phyloP scores from a whole-genome alignment of 2,797 vertebrate species.

The Pempheris klunzingeri region DNA sequence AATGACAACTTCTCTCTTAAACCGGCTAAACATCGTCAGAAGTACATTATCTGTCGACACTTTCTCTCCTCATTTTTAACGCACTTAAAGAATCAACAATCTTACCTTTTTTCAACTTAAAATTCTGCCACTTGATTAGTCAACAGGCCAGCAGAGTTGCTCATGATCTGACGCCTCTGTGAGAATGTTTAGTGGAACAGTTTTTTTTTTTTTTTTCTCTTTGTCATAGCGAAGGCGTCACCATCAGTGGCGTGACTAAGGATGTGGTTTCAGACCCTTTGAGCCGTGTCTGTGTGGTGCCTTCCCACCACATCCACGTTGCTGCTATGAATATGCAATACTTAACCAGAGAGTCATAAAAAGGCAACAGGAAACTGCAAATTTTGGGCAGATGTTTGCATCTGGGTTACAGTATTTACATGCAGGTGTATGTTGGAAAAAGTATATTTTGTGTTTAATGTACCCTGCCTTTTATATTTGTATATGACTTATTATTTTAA shows the following conservation, averaged over 20 bases:
- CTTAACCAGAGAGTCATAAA: constrained; percentile 1
- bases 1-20: background rate
- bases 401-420: too few relatives aligned
- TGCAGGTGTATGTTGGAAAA: too few relatives aligned
- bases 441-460: too few relatives aligned
- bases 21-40: background rate
- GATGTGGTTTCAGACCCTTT: constrained; percentile 70
- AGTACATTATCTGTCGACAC: fast-evolving
- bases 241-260: constrained; percentile 48
- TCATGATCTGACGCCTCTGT: constrained; percentile 2
- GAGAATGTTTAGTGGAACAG: constrained; percentile 48
- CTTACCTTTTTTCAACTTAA: constrained; percentile 46
- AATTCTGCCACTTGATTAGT: background rate
- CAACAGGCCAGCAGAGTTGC: background rate
- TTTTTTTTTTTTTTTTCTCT: too few relatives aligned
- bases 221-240: constrained; percentile 29
- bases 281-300: constrained; percentile 32
- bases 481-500: too few relatives aligned
- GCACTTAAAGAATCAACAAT: background rate
- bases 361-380: constrained; percentile 66
- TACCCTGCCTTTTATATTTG: too few relatives aligned
- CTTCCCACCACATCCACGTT: constrained; percentile 57
- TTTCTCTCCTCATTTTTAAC: background rate
- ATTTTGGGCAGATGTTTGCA: too few relatives aligned
- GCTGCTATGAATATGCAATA: constrained; percentile 62